Base-by-base conservation (phyloP, 2,888 invertebrate genomes). In the Cataglyphis cursor region DNA sequence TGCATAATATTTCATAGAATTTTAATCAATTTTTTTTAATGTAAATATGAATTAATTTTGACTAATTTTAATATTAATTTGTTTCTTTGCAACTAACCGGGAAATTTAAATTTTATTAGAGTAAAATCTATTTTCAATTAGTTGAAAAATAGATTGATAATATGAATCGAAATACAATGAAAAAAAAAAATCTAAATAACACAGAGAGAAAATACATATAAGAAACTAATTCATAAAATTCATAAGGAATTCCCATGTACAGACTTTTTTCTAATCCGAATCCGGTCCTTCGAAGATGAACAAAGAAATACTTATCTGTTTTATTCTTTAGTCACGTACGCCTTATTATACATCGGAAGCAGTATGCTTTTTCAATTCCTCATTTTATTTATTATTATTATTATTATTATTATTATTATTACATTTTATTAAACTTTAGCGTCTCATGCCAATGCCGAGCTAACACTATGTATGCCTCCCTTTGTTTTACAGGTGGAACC, bases 401-500 rank as follows among this genome's bases (percentile, higher is more conserved):
- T n/a, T n/a, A n/a, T n/a, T n/a, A n/a, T n/a, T n/a, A n/a, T n/a
- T n/a, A n/a, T n/a, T n/a, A n/a, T n/a, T n/a, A n/a, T n/a, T n/a
- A n/a, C n/a, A n/a, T n/a, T n/a, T n/a, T n/a, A 24, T 24, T 24
- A 24, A 24, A 31, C 35, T 70, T 70, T 35, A 38, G 18, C 24
- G 15, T 38, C 21, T 57, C 18, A 38, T 18, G 31, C 31, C 31
- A 62, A 38, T 28, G 5, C 3, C 1, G 5, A 6, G 21, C 18
- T 59, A 18, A 78, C 15, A 48, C 18, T 1, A 5, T 48, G 12
- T 0, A 5, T 48, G 18, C 24, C 12, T 44, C 61, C 61, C 18
- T 84, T 85, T 86, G 64, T 84, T 62, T 88, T 87, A 48, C 89
- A 94, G 93, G 92, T 89, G 15, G 94, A 94, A 78, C 93, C 93